These are phyloP conservation scores for Micrasema minimum DNA, from an alignment of 1,140 invertebrate genomes.

Conservation along the genomic window DNA sequence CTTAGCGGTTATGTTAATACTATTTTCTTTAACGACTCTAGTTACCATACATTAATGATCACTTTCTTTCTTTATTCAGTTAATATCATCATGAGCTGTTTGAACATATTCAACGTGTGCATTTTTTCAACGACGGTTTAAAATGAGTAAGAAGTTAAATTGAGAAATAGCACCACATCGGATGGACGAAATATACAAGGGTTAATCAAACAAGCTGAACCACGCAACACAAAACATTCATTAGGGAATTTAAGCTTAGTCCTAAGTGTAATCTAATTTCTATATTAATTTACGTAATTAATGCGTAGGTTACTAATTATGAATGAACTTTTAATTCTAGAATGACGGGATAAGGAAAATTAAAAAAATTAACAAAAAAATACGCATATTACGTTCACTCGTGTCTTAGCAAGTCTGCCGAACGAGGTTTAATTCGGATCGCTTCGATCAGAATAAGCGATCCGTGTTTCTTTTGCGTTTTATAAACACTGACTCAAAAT, in stretches of 20 bases:
- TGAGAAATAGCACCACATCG: conserved; percentile 17
- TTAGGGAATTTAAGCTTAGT: conserved; percentile 48
- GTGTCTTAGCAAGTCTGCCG: no score
- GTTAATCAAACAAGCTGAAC: conserved; percentile 32
- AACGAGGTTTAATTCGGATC: no score
- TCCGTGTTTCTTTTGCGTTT: no score
- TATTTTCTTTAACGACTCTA: no score
- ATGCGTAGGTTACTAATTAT: conserved; percentile 22
- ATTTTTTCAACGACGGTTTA: conserved; percentile 35
- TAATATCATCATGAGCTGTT: conserved; percentile 54
- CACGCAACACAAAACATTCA: conserved; percentile 50
- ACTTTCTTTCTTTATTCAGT: conserved; percentile 44
- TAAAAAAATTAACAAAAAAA: no score
- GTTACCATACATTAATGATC: conserved; percentile 30
- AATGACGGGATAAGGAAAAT: conserved; percentile 11
- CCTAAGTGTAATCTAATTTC: conserved; percentile 52
- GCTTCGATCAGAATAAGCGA: no score
- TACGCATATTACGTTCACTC: no score
- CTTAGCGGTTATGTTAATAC: no score
- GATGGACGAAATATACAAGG: not conserved
- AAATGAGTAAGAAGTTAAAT: conserved; percentile 1
- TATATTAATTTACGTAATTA: conserved; percentile 13
- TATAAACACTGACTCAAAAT: no score
- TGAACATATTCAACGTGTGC: conserved; percentile 38
- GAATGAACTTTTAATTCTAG: conserved; percentile 8